Base-by-base conservation (phyloP, 2,113 vertebrate genomes). In the Mormyrus iriodes region DNA sequence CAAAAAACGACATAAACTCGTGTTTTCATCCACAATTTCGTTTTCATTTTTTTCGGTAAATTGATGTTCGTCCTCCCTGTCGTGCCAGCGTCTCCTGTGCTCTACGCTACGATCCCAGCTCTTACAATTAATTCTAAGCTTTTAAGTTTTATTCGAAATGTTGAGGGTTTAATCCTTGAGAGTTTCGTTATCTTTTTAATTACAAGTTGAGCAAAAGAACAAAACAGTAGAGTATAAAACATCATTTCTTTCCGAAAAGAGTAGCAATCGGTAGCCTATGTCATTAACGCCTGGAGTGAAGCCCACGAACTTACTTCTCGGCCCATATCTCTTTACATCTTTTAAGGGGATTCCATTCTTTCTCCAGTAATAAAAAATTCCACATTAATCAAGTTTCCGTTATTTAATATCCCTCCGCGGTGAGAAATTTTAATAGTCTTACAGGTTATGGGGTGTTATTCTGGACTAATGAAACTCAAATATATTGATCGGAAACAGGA, bases 341-440 rank as follows among this genome's bases (percentile, higher is more conserved):
- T 69, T 91, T 86, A 89, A 53, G 13, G 8, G 53, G 90, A 92
- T 65, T 90, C 53, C 85, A 91, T 88, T 90, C 46, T 53, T 55
- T 88, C 87, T 58, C 65, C 84, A 87, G 12, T 85, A 42, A 76
- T 31, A 52, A 10, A 69, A 48, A 86, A 7, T 4, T 42, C 13
- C 35, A 79, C 31, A 42, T 39, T 42, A 42, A 5, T 35, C 13
- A 73, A 35, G 13, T 79, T 19, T 79, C 73, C 35, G 12, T 42
- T 42, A 39, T 27, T 79, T 42, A 79, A 42, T 79, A 42, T 39
- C 35, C 31, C 6, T 79, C 73, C 15, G 19, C 73, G 69, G 31
- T 73, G 31, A 15, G 31, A 39, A 19, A 42, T 17, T 42, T 79
- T 39, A 19, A 76, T 39, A 76, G 9, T 65, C 9, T 65, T 65